Evolutionary conservation across 2,888 invertebrate genomes (phyloP).

Genomic region (Tillus elongatus): DNA sequence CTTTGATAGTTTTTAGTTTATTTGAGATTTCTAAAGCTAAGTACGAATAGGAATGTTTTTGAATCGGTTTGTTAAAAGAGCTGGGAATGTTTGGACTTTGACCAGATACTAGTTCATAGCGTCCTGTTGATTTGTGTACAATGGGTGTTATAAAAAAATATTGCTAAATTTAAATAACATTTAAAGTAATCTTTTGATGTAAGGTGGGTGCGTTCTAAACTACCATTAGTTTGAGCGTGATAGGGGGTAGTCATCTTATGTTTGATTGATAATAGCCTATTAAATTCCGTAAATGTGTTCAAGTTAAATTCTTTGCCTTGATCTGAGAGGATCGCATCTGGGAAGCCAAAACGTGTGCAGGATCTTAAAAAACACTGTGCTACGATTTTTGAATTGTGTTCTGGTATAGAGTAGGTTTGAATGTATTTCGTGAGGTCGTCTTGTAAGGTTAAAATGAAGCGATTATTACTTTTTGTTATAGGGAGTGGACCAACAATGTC

Average conservation of each 20-base stretch:
- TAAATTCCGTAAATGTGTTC: constrained; percentile 24
- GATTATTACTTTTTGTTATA: constrained; percentile 20
- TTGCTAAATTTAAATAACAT: constrained; percentile 1
- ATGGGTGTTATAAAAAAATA: constrained; percentile 2
- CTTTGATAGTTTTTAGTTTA: not conserved
- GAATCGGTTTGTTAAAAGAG: not conserved
- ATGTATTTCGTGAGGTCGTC: constrained; percentile 32
- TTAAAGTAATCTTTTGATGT: constrained; percentile 6
- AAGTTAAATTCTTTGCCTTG: constrained; percentile 26
- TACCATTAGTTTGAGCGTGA: constrained; percentile 5
- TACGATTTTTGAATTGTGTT: constrained; percentile 28
- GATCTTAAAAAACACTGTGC: constrained; percentile 23
- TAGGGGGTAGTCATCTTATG: not conserved
- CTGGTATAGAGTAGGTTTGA: constrained; percentile 25
- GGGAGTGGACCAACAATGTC: constrained; percentile 27
- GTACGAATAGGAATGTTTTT: not conserved
- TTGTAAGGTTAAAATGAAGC: constrained; percentile 22
- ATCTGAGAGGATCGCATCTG: constrained; percentile 26
- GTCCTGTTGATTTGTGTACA: not conserved
- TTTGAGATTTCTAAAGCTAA: not conserved
- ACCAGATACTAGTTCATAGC: not conserved
- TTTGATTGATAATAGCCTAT: constrained; percentile 9
- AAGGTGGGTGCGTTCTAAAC: constrained; percentile 1
- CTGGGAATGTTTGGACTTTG: not conserved
- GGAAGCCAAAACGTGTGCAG: constrained; percentile 26